A percentile compares a stretch with the other conserved stretches of the same genome.
phyloP scores from a whole-genome alignment of 2,113 vertebrate genomes.

The Solea solea region DNA sequence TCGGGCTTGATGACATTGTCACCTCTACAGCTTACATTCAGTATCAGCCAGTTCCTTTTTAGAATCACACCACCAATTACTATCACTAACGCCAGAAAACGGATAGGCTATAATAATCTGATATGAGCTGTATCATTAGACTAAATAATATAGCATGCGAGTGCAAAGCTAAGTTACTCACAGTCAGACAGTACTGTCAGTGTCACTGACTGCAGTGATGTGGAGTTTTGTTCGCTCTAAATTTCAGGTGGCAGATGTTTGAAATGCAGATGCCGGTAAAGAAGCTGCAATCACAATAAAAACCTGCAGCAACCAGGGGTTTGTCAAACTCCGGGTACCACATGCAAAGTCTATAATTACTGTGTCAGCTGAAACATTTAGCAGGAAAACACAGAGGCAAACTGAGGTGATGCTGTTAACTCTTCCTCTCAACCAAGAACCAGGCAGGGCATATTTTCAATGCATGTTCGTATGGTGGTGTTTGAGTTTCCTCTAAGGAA shows the following conservation, averaged over 20 bases:
- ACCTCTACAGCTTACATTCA: constrained; percentile 31
- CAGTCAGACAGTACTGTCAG: constrained; percentile 19
- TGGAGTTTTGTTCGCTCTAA: too few relatives aligned
- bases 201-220: constrained; percentile 22
- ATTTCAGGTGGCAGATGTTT: constrained; percentile 52
- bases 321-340: constrained; percentile 51
- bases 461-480: neutral
- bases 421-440: constrained; percentile 3
- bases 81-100: constrained; percentile 27
- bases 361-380: constrained; percentile 61
- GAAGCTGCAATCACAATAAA: constrained; percentile 57
- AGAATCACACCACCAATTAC: constrained; percentile 49
- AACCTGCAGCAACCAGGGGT: constrained; percentile 31
- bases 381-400: constrained; percentile 38
- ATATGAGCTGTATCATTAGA: constrained; percentile 46
- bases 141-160: constrained; percentile 37
- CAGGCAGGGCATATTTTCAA: neutral
- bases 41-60: constrained; percentile 13
- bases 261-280: constrained; percentile 59
- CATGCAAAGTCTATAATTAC: constrained; percentile 55
- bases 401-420: constrained; percentile 19
- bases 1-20: constrained; percentile 40
- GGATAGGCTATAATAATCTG: constrained; percentile 24
- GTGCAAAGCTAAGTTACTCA: constrained; percentile 34
- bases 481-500: neutral